Evolutionary conservation across 2,797 vertebrate species (phyloP), one percentile per base, ranked within the genome.

Genomic region (Chaenodraco wilsoni): DNA sequence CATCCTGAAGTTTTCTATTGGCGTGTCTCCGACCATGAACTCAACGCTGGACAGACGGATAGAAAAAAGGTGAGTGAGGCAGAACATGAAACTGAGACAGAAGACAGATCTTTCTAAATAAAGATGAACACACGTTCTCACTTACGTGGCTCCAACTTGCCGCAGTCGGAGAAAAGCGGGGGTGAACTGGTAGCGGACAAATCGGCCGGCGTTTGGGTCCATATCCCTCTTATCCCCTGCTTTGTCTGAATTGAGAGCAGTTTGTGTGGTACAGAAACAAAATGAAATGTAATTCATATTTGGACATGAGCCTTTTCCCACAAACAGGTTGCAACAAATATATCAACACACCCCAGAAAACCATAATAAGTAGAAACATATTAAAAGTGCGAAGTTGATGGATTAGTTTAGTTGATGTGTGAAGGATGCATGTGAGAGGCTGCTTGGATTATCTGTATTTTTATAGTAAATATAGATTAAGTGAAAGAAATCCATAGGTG

Each of bases 111-210:
- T 31, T 31, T 19, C 8, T 23, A 16, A 58, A 64, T 69, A 23
- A 50, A 71, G 33, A 50, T 27, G 44, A 4, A 40, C n/a, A 74
- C 17, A 37, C n/a, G 1, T 65, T 69, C 51, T 49, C 44, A 97
- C 97, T 98, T 92, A 99, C 98, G 98, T 99, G 89, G 98, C 98
- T 88, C 98, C 98, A 67, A 99, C 98, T 88, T 98, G 97, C 43
- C 97, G 96, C 83, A 99, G 94, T 23, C 96, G 87, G 17, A 99
- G 96, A 46, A 99, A 99, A 61, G 98, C 97, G 0, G 98, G 96
- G 0, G 98, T 98, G 87, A 99, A 99, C 92, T 99, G 98, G 82
- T 99, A 99, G 52, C 97, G 96, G 15, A 99, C 98, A 60, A 99
- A 99, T 17, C 98, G 95, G 0, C 98, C 98, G 0, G 97, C 97